A percentile compares a stretch with the other conserved stretches of the same genome.
These are phyloP conservation scores for Lagenorhynchus albirostris DNA, from an alignment of 2,113 vertebrate genomes.

Conservation along the genomic window DNA sequence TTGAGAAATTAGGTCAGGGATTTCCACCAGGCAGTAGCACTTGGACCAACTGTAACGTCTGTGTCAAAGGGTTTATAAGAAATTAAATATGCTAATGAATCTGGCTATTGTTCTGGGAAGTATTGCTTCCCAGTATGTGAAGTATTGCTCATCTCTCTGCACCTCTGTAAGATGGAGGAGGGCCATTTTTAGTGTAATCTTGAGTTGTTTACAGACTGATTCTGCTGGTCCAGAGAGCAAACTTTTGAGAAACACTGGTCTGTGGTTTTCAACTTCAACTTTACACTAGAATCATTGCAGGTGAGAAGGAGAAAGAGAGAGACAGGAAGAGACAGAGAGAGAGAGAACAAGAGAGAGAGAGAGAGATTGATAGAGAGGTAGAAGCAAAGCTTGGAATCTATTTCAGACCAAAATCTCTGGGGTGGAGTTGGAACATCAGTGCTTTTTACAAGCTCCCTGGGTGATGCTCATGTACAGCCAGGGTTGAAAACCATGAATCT, in stretches of 20 bases:
- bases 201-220: not conserved
- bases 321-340: not conserved
- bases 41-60: not conserved
- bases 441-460: not conserved
- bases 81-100: not conserved
- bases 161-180: not conserved
- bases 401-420: not conserved
- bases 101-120: not conserved
- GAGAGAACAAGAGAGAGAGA: not conserved
- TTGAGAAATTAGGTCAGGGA: conserved; percentile 9
- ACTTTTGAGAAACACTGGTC: not conserved
- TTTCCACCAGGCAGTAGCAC: not conserved
- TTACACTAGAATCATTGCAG: not conserved
- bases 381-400: not conserved
- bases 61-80: not conserved
- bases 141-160: not conserved
- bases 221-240: not conserved
- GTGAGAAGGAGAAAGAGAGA: not conserved
- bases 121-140: no score
- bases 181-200: not conserved
- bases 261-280: not conserved
- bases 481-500: not conserved
- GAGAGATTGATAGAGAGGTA: not conserved
- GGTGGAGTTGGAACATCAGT: not conserved
- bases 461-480: not conserved